Evolutionary conservation across 2,797 vertebrate genomes (phyloP).

Genomic region (Prionace glauca): DNA sequence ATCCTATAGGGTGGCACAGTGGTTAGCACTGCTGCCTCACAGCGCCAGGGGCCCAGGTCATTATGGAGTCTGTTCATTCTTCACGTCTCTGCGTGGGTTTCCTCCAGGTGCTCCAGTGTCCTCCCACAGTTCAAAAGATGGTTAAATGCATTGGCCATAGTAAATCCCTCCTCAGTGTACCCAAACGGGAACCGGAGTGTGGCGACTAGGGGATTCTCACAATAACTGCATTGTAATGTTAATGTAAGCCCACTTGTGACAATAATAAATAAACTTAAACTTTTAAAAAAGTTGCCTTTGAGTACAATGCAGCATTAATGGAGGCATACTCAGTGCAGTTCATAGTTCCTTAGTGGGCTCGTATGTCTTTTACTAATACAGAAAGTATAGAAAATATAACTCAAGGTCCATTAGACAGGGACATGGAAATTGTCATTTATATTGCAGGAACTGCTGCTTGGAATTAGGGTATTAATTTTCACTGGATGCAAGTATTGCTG

Average conservation of each 20-base stretch:
- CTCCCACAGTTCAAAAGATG: no score
- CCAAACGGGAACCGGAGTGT: no score
- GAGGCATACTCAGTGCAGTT: neutral
- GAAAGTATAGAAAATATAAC: neutral
- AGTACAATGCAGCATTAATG: neutral
- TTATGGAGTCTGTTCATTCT: no score
- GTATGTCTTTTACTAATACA: neutral
- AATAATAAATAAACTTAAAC: neutral
- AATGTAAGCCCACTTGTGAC: no score
- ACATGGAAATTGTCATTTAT: neutral
- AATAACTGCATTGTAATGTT: no score
- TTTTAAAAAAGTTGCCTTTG: neutral
- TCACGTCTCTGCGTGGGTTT: no score
- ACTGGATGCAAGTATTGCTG: neutral
- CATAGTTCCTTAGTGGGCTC: neutral
- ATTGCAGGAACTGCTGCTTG: neutral
- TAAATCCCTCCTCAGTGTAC: no score
- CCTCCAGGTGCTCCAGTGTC: no score
- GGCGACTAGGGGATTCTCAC: no score
- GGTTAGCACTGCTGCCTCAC: no score
- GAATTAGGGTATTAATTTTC: neutral
- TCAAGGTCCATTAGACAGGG: neutral
- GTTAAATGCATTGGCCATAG: no score
- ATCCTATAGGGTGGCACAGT: neutral
- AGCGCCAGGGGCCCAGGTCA: no score